phyloP scores from a whole-genome alignment of 2,113 vertebrate genomes.

The Gopherus flavomarginatus region DNA sequence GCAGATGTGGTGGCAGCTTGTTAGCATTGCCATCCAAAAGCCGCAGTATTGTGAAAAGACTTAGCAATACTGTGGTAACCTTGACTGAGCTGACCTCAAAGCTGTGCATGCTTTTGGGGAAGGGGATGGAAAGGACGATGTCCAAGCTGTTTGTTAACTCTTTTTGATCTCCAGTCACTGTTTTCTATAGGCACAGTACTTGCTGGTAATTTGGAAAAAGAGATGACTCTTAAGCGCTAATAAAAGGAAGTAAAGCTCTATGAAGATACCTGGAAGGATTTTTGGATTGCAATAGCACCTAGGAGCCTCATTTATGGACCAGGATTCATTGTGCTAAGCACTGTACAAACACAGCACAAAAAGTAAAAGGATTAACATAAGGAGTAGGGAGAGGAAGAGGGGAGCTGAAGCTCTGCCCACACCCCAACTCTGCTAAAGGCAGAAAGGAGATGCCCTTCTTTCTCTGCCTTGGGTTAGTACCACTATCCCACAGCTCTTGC shows the following conservation, averaged over 20 bases:
- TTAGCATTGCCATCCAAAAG: constrained; percentile 58
- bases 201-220: constrained; percentile 31
- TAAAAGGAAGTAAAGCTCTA: constrained; percentile 31
- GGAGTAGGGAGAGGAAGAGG: not conserved
- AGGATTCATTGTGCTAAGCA: constrained; percentile 41
- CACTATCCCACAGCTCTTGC: not conserved
- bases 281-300: constrained; percentile 15
- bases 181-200: constrained; percentile 37
- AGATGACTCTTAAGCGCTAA: constrained; percentile 18
- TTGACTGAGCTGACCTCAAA: constrained; percentile 65
- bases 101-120: constrained; percentile 39
- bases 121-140: not conserved
- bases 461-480: not conserved
- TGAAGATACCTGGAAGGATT: not conserved
- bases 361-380: not conserved
- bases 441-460: constrained; percentile 37
- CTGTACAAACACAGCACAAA: constrained; percentile 36
- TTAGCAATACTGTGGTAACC: constrained; percentile 49
- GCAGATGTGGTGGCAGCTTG: constrained; percentile 53
- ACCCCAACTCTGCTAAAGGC: constrained; percentile 7
- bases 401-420: not conserved
- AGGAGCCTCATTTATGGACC: not conserved
- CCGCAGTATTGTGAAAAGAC: constrained; percentile 56
- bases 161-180: constrained; percentile 65
- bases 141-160: not conserved